A percentile compares a stretch with the other conserved stretches of the same genome.
Conservation (phyloP, 2,888 invertebrate species). For the Tribolium freemani region DNA sequence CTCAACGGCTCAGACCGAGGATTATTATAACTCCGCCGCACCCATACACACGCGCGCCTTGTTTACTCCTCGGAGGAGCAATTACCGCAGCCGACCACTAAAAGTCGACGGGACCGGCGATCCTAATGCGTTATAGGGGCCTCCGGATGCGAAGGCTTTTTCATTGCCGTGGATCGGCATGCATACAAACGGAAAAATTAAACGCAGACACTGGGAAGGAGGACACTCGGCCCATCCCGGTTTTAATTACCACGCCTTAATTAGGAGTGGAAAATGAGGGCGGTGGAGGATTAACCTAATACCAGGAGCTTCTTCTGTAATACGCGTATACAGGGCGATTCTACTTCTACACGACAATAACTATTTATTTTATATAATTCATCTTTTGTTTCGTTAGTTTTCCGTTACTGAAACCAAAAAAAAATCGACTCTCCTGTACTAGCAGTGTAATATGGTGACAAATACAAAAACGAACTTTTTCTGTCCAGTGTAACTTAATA, state of each 20-base stretch:
- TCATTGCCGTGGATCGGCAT: neutral
- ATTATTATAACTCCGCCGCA: conserved; percentile 43
- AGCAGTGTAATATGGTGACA: no score
- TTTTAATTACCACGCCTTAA: neutral
- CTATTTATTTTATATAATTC: no score
- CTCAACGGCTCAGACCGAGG: conserved; percentile 24
- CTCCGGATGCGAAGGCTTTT: neutral
- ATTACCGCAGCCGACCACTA: conserved; percentile 27
- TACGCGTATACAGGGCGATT: neutral
- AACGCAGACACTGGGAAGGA: neutral
- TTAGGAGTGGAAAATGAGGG: neutral
- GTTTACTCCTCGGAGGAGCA: conserved; percentile 36
- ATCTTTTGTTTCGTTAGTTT: no score
- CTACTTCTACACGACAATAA: no score
- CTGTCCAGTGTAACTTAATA: no score
- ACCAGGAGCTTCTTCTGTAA: neutral
- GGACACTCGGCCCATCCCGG: neutral
- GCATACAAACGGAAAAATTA: conserved; percentile 1
- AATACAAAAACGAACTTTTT: no score
- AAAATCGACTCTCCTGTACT: no score
- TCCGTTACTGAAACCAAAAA: no score
- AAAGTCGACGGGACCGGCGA: conserved; percentile 5
- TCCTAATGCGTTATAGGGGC: neutral
- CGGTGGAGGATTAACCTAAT: neutral
- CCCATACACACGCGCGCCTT: conserved; percentile 23